A percentile compares a stretch with the other conserved stretches of the same genome.
Evolutionary conservation across 92 coral and sea anemone genomes (phyloP).

Genomic region (Phymanthus crucifer): DNA sequence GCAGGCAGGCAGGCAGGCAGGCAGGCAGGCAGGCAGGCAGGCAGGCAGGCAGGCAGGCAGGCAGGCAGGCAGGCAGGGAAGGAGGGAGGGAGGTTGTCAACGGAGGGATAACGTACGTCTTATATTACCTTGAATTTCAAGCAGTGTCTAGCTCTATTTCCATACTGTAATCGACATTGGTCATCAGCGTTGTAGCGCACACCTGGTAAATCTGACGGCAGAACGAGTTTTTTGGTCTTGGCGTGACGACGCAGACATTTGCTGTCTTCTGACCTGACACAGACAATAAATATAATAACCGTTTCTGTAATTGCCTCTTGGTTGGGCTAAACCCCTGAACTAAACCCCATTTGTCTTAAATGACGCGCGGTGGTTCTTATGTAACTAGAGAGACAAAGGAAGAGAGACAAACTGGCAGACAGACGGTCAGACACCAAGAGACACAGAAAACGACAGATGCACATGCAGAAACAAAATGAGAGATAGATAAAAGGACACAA

Average conservation of each 20-base stretch:
- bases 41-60: not conserved
- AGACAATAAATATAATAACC: not conserved
- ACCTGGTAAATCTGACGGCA: slow-evolving; percentile 76
- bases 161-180: slow-evolving; percentile 89
- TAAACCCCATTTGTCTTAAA: no score
- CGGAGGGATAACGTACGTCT: not conserved
- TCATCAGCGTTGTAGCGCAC: slow-evolving; percentile 86
- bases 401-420: no score
- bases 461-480: not conserved
- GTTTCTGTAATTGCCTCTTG: no score
- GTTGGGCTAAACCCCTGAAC: no score
- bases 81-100: not conserved
- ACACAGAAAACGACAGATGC: no score
- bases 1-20: no score
- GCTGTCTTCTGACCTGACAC: slow-evolving; percentile 65
- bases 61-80: not conserved
- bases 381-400: no score
- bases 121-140: slow-evolving; percentile 59
- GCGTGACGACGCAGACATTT: slow-evolving; percentile 63
- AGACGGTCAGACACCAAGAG: no score
- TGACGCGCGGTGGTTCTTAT: no score
- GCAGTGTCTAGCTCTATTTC: slow-evolving; percentile 93
- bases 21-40: no score
- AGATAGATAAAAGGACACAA: not conserved
- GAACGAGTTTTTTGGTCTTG: slow-evolving; percentile 34